These are phyloP conservation scores for Irena cyanogastra DNA, from an alignment of 2,113 vertebrate species.

Conservation along the genomic window DNA sequence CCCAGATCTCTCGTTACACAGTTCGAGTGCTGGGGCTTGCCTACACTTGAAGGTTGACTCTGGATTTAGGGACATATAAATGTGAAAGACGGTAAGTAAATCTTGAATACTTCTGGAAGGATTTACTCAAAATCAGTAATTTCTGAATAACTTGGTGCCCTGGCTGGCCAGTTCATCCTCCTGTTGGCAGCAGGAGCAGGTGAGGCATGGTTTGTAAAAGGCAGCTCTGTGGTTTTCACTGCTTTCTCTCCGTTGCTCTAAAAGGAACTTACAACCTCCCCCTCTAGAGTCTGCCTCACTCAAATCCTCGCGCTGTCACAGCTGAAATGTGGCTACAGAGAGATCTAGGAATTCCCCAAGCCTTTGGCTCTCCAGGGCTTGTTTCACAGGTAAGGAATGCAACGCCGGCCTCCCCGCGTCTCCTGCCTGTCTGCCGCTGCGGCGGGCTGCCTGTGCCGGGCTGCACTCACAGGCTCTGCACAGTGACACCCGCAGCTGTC, in stretches of 20 bases:
- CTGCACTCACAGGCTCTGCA: no score
- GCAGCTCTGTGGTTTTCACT: background rate
- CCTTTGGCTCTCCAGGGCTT: background rate
- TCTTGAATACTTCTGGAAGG: background rate
- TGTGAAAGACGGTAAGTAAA: background rate
- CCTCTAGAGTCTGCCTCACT: background rate
- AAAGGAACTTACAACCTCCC: background rate
- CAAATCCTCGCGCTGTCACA: background rate
- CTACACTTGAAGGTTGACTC: background rate
- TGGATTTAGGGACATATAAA: background rate
- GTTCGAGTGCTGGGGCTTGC: background rate
- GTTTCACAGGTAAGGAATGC: conserved; percentile 16
- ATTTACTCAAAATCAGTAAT: background rate
- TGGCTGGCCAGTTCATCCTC: background rate
- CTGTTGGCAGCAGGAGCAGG: background rate
- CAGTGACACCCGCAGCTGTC: background rate
- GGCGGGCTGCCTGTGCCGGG: fast-evolving
- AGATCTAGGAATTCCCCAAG: conserved; percentile 18
- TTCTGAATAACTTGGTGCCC: background rate
- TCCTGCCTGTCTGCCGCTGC: background rate
- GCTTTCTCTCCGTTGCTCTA: background rate
- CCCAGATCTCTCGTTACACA: background rate
- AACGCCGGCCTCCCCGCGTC: background rate
- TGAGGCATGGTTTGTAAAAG: background rate
- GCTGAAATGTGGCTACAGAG: background rate